phyloP scores from a whole-genome alignment of 2,888 invertebrate genomes.

The Melanophora roralis region DNA sequence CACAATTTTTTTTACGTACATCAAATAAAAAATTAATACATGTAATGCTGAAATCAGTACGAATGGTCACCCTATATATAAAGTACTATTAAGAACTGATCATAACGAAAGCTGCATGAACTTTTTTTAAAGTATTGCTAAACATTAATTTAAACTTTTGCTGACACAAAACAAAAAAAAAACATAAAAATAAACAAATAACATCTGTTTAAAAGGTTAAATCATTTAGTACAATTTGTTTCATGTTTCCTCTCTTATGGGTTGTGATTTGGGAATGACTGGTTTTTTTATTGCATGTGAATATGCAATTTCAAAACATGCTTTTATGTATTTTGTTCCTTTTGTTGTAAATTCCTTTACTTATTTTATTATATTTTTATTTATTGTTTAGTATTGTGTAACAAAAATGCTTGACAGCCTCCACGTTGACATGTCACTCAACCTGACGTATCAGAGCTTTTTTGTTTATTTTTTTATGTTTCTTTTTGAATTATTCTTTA shows the following conservation, averaged over 20 bases:
- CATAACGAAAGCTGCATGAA: neutral
- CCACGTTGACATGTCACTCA: conserved; percentile 56
- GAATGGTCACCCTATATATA: no score
- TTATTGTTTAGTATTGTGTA: conserved; percentile 43
- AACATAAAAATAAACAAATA: neutral
- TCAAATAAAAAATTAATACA: no score
- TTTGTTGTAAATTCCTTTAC: neutral
- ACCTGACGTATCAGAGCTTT: conserved; percentile 37
- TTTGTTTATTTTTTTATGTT: neutral
- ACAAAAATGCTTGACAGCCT: conserved; percentile 54
- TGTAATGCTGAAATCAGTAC: no score
- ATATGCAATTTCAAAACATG: neutral
- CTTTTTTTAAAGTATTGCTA: neutral
- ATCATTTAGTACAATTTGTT: conserved; percentile 7
- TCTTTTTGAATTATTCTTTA: neutral
- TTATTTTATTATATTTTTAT: conserved; percentile 4
- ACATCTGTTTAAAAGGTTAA: neutral
- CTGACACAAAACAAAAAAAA: neutral
- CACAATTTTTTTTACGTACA: no score
- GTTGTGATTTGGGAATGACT: no score
- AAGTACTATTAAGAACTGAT: no score
- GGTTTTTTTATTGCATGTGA: no score
- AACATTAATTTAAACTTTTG: neutral
- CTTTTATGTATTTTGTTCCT: neutral
- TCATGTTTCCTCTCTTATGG: no score